phyloP scores from a whole-genome alignment of 2,888 invertebrate species.

The Thera britannica region DNA sequence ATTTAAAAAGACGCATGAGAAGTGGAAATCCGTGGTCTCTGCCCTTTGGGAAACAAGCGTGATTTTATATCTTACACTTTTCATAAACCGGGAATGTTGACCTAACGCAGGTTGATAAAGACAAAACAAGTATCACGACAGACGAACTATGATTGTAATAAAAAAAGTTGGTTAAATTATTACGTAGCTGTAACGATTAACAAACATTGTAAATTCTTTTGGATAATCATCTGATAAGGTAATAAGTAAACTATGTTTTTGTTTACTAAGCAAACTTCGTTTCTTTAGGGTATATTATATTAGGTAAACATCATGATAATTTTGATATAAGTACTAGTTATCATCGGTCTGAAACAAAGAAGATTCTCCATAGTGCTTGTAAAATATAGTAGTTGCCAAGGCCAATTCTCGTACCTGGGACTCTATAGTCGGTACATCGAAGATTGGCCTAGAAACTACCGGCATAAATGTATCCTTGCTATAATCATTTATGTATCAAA shows the following conservation, averaged over 20 bases:
- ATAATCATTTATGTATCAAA: background rate
- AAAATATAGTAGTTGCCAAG: conserved; percentile 1
- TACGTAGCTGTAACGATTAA: conserved; percentile 1
- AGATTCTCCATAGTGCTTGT: too few relatives aligned
- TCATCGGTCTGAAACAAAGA: background rate
- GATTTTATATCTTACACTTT: too few relatives aligned
- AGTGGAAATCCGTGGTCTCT: too few relatives aligned
- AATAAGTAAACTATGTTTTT: background rate
- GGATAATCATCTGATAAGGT: conserved; percentile 20
- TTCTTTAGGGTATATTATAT: background rate
- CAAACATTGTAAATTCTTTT: conserved; percentile 23
- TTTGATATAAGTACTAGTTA: background rate
- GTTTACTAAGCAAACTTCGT: background rate
- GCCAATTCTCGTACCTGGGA: conserved; percentile 6
- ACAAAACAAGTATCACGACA: background rate
- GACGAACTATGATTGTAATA: conserved; percentile 14
- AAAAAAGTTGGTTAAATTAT: background rate
- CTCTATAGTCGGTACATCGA: background rate
- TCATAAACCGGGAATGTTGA: too few relatives aligned
- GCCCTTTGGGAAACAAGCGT: too few relatives aligned
- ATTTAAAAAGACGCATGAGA: too few relatives aligned
- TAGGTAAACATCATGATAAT: background rate
- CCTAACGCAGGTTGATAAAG: too few relatives aligned
- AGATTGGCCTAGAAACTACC: background rate
- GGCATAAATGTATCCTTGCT: conserved; percentile 1